These are phyloP conservation scores for Oegoconia quadripuncta DNA, from an alignment of 2,888 invertebrate species.

Conservation along the genomic window DNA sequence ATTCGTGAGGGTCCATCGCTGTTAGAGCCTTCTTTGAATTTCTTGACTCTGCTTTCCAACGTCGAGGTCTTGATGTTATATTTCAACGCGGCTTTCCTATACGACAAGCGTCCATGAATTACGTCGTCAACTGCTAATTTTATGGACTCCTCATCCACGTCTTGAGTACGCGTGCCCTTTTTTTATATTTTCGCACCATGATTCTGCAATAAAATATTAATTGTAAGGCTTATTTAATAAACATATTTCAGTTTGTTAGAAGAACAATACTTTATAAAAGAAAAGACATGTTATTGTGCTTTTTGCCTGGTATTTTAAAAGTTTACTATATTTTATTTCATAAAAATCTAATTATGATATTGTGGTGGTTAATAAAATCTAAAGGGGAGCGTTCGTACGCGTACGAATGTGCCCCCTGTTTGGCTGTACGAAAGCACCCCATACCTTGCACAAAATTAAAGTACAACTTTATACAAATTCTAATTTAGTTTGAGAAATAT, in stretches of 20 bases:
- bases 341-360: too few relatives aligned
- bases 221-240: neutral
- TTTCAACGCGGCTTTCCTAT: slow-evolving; percentile 17
- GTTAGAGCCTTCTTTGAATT: slow-evolving; percentile 10
- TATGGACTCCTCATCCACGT: slow-evolving; percentile 11
- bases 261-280: neutral
- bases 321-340: too few relatives aligned
- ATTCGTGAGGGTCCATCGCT: too few relatives aligned
- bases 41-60: slow-evolving; percentile 16
- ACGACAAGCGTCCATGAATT: slow-evolving; percentile 9
- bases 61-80: slow-evolving; percentile 15
- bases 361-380: too few relatives aligned
- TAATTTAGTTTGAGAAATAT: too few relatives aligned
- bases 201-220: slow-evolving; percentile 6
- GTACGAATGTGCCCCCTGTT: slow-evolving; percentile 10
- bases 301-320: too few relatives aligned
- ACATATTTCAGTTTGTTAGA: neutral
- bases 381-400: slow-evolving; percentile 12
- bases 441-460: slow-evolving; percentile 10
- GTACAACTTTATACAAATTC: slow-evolving; percentile 3
- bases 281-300: neutral
- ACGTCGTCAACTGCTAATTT: slow-evolving; percentile 8
- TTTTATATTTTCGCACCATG: slow-evolving; percentile 11
- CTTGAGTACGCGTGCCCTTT: slow-evolving; percentile 4
- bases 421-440: slow-evolving; percentile 8